These are phyloP conservation scores for Musca domestica DNA, from an alignment of 1,140 invertebrate species.

Conservation along the genomic window DNA sequence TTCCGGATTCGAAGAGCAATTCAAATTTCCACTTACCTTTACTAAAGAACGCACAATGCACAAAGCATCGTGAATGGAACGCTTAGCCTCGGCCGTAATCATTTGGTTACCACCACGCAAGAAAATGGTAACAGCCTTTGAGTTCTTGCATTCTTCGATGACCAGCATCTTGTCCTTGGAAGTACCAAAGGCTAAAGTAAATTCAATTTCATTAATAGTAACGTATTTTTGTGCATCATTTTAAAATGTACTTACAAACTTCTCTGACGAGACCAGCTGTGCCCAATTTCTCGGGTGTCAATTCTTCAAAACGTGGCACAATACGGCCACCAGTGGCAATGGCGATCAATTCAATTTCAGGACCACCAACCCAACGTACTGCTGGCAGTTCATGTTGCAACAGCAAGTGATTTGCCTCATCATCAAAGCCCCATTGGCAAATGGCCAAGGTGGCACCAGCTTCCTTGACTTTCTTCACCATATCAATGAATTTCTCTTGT, in stretches of 20 bases:
- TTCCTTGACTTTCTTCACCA: slow-evolving; percentile 93
- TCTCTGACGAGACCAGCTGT: slow-evolving; percentile 91
- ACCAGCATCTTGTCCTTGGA: slow-evolving; percentile 97
- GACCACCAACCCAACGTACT: slow-evolving; percentile 86
- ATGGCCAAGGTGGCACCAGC: slow-evolving; percentile 96
- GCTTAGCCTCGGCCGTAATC: slow-evolving; percentile 97
- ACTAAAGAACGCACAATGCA: slow-evolving; percentile 96
- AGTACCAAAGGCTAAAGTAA: slow-evolving; percentile 79
- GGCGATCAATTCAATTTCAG: slow-evolving; percentile 83
- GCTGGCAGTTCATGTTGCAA: slow-evolving; percentile 91
- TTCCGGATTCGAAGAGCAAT: background rate
- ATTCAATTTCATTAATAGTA: slow-evolving; percentile 17
- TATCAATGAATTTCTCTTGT: slow-evolving; percentile 91
- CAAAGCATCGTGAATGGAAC: slow-evolving; percentile 95
- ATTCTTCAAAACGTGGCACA: slow-evolving; percentile 94
- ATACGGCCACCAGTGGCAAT: slow-evolving; percentile 98
- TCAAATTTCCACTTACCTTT: slow-evolving; percentile 56
- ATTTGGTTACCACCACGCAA: slow-evolving; percentile 97
- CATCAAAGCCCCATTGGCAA: slow-evolving; percentile 99
- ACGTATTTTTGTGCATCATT: too few relatives aligned
- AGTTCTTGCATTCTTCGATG: slow-evolving; percentile 97
- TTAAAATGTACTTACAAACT: slow-evolving; percentile 60
- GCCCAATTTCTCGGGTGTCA: slow-evolving; percentile 91
- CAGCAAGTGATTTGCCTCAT: slow-evolving; percentile 98
- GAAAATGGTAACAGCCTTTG: slow-evolving; percentile 94